Evolutionary conservation across 2,888 invertebrate genomes (phyloP).

Genomic region (Noctua janthina): DNA sequence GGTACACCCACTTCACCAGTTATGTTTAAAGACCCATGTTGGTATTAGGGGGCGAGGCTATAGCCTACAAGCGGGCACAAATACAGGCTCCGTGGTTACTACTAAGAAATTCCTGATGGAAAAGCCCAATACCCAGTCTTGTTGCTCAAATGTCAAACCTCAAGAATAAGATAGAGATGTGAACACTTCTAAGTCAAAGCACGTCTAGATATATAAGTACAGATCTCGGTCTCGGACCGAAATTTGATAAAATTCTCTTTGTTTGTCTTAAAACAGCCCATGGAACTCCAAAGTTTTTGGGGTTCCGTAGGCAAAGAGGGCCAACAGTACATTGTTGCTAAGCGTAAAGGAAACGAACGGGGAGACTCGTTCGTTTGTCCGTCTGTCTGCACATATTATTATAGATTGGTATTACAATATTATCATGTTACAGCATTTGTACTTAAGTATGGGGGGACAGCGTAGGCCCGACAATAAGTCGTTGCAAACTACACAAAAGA

Average conservation of each 20-base stretch:
- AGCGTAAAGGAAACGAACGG: not conserved
- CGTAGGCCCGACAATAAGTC: no score
- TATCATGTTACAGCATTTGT: no score
- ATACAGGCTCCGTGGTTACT: not conserved
- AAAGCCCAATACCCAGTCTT: not conserved
- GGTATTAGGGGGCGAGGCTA: not conserved
- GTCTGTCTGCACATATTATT: no score
- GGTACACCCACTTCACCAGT: no score
- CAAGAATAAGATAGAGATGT: not conserved
- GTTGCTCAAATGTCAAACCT: not conserved
- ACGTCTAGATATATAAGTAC: slow-evolving; percentile 1
- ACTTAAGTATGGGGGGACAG: no score
- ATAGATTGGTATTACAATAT: no score
- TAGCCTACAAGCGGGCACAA: not conserved
- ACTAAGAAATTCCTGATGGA: not conserved
- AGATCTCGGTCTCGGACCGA: not conserved
- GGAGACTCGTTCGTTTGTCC: not conserved
- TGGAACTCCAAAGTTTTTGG: not conserved
- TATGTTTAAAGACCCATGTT: no score
- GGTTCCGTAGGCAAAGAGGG: not conserved
- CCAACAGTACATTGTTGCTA: not conserved
- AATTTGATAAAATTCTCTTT: slow-evolving; percentile 27
- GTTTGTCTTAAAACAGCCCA: slow-evolving; percentile 5
- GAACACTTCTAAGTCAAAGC: slow-evolving; percentile 6
- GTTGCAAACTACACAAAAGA: no score